Evolutionary conservation across 2,113 vertebrate genomes (phyloP).

Genomic region (Arothron firmamentum): DNA sequence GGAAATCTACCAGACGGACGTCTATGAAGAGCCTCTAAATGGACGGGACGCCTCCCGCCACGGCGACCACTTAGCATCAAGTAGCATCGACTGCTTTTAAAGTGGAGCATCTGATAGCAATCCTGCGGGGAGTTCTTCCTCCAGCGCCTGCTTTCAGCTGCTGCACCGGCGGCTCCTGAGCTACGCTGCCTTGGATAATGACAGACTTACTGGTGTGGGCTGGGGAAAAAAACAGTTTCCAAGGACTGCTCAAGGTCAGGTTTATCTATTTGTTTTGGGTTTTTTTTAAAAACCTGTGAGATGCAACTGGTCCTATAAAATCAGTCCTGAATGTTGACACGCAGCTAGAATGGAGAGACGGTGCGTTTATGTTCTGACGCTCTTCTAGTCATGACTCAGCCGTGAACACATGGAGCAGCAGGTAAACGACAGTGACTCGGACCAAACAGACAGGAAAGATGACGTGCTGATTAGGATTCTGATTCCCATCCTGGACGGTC

Average conservation of each 20-base stretch:
- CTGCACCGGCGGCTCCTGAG: slow-evolving; percentile 12
- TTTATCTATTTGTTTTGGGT: not conserved
- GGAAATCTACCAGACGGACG: slow-evolving; percentile 3
- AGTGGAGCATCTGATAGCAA: slow-evolving; percentile 38
- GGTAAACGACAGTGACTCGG: slow-evolving; percentile 35
- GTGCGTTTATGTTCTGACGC: not conserved
- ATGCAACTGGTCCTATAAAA: not conserved
- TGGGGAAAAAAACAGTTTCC: slow-evolving; percentile 1
- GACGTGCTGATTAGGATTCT: slow-evolving; percentile 37
- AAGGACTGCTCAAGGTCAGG: slow-evolving; percentile 17
- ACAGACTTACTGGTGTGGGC: slow-evolving; percentile 18
- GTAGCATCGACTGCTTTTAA: slow-evolving; percentile 59
- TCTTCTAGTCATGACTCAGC: slow-evolving; percentile 19
- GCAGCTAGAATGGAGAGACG: not conserved
- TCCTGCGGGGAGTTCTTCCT: slow-evolving; percentile 35
- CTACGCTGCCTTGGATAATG: slow-evolving; percentile 26
- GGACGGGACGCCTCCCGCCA: slow-evolving; percentile 25
- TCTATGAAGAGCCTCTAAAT: slow-evolving; percentile 37
- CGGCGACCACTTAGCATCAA: slow-evolving; percentile 53
- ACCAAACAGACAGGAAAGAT: not conserved
- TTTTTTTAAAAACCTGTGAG: too few relatives aligned
- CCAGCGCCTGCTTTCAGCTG: slow-evolving; percentile 52
- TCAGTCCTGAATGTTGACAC: not conserved
- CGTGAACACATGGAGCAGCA: slow-evolving; percentile 20
- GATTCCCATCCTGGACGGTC: slow-evolving; percentile 68